Evolutionary conservation across 2,888 invertebrate genomes (phyloP).

Genomic region (Rhynchonema sp.): DNA sequence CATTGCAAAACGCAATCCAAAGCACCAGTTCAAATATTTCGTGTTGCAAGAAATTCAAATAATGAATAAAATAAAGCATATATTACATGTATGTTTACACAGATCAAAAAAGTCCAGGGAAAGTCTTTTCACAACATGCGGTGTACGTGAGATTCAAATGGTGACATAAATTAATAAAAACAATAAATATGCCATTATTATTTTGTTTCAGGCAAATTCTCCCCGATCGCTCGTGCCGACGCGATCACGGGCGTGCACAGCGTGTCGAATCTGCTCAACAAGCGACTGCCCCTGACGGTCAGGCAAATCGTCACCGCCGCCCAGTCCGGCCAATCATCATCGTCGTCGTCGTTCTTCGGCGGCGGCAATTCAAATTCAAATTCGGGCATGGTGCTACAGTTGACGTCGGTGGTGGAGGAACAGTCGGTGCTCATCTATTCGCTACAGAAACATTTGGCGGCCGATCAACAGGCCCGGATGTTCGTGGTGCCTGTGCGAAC

Average conservation of each 20-base stretch:
- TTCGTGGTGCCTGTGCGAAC: slow-evolving; percentile 64
- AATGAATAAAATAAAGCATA: no score
- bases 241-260: slow-evolving; percentile 86
- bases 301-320: slow-evolving; percentile 49
- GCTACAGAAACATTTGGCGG: background rate
- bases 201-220: slow-evolving; percentile 55
- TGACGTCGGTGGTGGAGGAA: background rate
- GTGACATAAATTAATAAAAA: no score
- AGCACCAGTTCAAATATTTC: no score
- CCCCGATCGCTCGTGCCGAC: slow-evolving; percentile 68
- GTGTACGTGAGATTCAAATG: no score
- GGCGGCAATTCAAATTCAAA: no score
- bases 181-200: no score
- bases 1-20: no score
- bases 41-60: no score
- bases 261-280: slow-evolving; percentile 63
- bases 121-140: no score
- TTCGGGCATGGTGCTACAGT: background rate
- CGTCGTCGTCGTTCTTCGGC: slow-evolving; percentile 8
- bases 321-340: slow-evolving; percentile 24
- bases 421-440: background rate
- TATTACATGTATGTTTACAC: no score
- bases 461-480: slow-evolving; percentile 39
- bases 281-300: slow-evolving; percentile 74
- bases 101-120: no score